phyloP scores from a whole-genome alignment of 2,888 invertebrate genomes.

The Eupithecia tripunctaria region DNA sequence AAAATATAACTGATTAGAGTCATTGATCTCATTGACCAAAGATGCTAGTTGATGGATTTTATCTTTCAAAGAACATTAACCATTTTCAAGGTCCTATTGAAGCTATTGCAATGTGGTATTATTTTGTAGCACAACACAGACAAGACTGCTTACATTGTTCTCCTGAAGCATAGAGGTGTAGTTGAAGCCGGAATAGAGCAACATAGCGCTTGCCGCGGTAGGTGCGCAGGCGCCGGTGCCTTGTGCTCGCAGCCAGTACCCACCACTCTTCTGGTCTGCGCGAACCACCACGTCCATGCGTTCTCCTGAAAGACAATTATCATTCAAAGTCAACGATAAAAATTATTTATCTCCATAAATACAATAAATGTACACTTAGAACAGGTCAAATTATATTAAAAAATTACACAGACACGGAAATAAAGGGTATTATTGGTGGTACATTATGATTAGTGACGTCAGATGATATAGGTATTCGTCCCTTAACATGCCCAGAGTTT shows the following conservation, averaged over 20 bases:
- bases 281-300: conserved; percentile 86
- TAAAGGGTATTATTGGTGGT: too few species aligned
- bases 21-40: neutral
- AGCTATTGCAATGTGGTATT: neutral
- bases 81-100: neutral
- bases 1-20: neutral
- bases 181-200: conserved; percentile 82
- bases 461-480: neutral
- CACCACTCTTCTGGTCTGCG: conserved; percentile 76
- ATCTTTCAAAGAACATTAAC: neutral
- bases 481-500: too few species aligned
- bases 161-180: conserved; percentile 73
- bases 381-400: too few species aligned
- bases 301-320: conserved; percentile 85
- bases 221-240: conserved; percentile 82
- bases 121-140: neutral
- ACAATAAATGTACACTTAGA: too few species aligned
- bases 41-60: neutral
- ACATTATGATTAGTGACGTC: neutral
- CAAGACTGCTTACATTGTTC: conserved; percentile 53
- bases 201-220: conserved; percentile 65
- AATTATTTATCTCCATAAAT: too few species aligned
- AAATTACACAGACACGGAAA: too few species aligned
- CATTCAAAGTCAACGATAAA: too few species aligned
- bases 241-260: conserved; percentile 82